Evolutionary conservation across 2,797 vertebrate genomes (phyloP).

Genomic region (Onychomys leucogaster): DNA sequence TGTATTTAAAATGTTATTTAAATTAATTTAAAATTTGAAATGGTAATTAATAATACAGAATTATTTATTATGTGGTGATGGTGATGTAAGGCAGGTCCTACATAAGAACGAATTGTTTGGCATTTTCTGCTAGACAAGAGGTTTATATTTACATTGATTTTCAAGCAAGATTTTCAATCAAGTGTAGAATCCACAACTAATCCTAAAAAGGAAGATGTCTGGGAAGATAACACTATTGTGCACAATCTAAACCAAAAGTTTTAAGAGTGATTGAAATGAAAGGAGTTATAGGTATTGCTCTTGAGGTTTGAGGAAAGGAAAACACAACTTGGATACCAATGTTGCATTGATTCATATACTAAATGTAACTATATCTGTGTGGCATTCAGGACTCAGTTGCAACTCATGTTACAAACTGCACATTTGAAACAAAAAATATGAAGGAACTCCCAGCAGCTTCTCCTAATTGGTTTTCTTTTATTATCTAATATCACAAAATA

Average conservation of each 20-base stretch:
- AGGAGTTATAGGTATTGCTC: neutral
- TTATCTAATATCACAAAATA: slow-evolving; percentile 4
- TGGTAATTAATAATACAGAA: neutral
- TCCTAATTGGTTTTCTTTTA: neutral
- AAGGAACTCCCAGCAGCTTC: neutral
- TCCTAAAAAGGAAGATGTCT: neutral
- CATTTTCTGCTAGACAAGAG: neutral
- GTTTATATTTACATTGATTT: slow-evolving; percentile 20
- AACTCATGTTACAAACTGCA: neutral
- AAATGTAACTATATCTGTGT: neutral
- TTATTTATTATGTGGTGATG: neutral
- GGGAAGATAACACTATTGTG: neutral
- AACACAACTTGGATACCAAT: neutral
- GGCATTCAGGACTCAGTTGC: neutral
- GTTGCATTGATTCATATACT: neutral
- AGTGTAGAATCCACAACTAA: neutral
- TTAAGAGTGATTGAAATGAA: neutral
- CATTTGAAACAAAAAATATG: neutral
- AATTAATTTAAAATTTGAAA: slow-evolving; percentile 12
- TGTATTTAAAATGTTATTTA: neutral
- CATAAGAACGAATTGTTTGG: neutral
- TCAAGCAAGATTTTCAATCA: slow-evolving; percentile 1
- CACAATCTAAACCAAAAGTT: neutral
- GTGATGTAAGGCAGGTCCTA: neutral
- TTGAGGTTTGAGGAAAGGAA: neutral